Evolutionary conservation across 1,140 invertebrate genomes (phyloP), one percentile per base, ranked within the genome.

Genomic region (Antheraea mylitta): DNA sequence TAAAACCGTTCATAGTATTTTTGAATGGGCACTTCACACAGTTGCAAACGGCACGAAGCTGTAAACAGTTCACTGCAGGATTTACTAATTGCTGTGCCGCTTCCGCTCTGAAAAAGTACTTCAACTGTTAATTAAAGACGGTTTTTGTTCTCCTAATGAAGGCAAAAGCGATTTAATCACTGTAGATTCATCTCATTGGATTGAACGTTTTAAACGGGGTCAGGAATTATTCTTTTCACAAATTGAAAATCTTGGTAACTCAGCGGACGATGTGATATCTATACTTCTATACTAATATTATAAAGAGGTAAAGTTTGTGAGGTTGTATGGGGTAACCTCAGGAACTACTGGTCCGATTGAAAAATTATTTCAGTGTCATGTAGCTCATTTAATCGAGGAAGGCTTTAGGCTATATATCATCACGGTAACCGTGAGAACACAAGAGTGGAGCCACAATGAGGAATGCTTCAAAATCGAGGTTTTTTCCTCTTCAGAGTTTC

Each of bases 161-260:
- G 38, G 45, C 45, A n/a, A 53, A 53, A n/a, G 45, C 45, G 45
- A 53, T 53, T 53, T 53, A 53, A 53, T 53, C 45, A 53, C 45
- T 53, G 45, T 16, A 53, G 45, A 16, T 13, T 53, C 45, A 53
- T 53, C 45, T 53, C 16, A 13, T 53, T 53, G 16, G 16, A 53
- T 53, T 53, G 9, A 16, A 53, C 5, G 11, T 16, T 16, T 6
- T n/a, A n/a, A 53, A 53, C 5, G 16, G 10, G 45, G 45, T 53
- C 16, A 53, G 13, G 7, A 1, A 53, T 53, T 53, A 13, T 53
- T 16, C 45, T 13, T 53, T 53, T 53, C 0, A 53, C 11, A n/a
- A 53, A 53, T 53, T n/a, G 16, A 53, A 16, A 13, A 11, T 42
- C 7, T 42, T 8, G 38, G 38, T 42, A 11, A 1, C 11, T 42